Evolutionary conservation across 2,797 vertebrate genomes (phyloP).

Genomic region (Loris lydekkerianus): DNA sequence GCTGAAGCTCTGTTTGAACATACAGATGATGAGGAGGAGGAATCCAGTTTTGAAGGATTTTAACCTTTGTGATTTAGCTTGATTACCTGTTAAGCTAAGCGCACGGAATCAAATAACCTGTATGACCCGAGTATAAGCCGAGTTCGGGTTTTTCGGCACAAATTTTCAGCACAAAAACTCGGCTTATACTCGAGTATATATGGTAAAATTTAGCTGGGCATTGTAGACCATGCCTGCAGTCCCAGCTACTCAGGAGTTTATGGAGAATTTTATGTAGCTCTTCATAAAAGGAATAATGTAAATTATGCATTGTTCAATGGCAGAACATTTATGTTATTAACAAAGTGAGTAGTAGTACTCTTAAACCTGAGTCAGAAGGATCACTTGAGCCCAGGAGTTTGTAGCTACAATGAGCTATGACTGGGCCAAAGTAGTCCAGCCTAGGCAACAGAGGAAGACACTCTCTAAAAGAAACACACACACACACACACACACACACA

Average conservation of each 20-base stretch:
- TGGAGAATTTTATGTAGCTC: slow-evolving; percentile 56
- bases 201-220: background rate
- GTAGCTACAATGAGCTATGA: background rate
- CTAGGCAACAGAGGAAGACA: background rate
- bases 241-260: slow-evolving; percentile 27
- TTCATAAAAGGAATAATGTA: slow-evolving; percentile 69
- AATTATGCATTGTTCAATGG: slow-evolving; percentile 2
- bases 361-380: slow-evolving; percentile 3
- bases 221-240: background rate
- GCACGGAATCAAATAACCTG: too few species aligned
- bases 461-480: background rate
- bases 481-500: background rate
- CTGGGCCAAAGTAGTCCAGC: background rate
- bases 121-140: too few species aligned
- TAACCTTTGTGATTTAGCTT: too few species aligned
- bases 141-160: too few species aligned
- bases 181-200: too few species aligned
- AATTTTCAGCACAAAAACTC: too few species aligned
- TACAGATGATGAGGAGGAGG: too few species aligned
- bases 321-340: slow-evolving; percentile 59
- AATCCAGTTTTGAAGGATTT: too few species aligned
- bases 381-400: background rate
- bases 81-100: too few species aligned
- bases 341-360: slow-evolving; percentile 16
- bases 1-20: too few species aligned